Conservation (phyloP, 1,140 invertebrate species). For the Centruroides sculpturatus region DNA sequence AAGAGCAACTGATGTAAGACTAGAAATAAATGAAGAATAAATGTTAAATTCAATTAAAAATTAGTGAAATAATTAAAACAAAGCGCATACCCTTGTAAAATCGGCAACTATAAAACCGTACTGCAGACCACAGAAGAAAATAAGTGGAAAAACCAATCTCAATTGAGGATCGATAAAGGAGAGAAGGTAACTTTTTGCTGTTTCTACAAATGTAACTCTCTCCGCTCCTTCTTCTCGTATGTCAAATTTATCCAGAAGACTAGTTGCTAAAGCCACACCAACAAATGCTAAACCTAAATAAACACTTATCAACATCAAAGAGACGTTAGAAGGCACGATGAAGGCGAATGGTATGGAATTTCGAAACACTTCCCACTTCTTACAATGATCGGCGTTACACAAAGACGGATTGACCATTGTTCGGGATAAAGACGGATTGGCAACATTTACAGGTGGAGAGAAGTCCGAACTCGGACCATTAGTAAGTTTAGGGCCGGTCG, state of each 20-base stretch:
- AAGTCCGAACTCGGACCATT: neutral
- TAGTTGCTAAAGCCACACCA: slow-evolving; percentile 14
- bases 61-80: neutral
- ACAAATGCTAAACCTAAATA: slow-evolving; percentile 15
- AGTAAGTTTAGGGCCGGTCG: slow-evolving; percentile 2
- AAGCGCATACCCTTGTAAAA: slow-evolving; percentile 29
- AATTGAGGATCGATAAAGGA: slow-evolving; percentile 26
- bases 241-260: slow-evolving; percentile 19
- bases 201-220: neutral
- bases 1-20: slow-evolving; percentile 30
- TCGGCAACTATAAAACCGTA: slow-evolving; percentile 33
- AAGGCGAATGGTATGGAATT: slow-evolving; percentile 12
- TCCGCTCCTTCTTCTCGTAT: slow-evolving; percentile 17
- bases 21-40: slow-evolving; percentile 20
- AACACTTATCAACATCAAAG: slow-evolving; percentile 14
- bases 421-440: slow-evolving; percentile 7
- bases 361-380: slow-evolving; percentile 7
- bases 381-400: slow-evolving; percentile 9
- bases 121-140: slow-evolving; percentile 30
- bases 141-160: slow-evolving; percentile 27
- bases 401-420: slow-evolving; percentile 5
- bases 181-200: neutral
- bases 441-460: neutral
- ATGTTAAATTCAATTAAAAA: neutral
- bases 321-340: slow-evolving; percentile 14